A percentile compares a stretch with the other conserved stretches of the same genome.
These are phyloP conservation scores for Shinisaurus crocodilurus DNA, from an alignment of 2,113 vertebrate genomes.

Conservation along the genomic window DNA sequence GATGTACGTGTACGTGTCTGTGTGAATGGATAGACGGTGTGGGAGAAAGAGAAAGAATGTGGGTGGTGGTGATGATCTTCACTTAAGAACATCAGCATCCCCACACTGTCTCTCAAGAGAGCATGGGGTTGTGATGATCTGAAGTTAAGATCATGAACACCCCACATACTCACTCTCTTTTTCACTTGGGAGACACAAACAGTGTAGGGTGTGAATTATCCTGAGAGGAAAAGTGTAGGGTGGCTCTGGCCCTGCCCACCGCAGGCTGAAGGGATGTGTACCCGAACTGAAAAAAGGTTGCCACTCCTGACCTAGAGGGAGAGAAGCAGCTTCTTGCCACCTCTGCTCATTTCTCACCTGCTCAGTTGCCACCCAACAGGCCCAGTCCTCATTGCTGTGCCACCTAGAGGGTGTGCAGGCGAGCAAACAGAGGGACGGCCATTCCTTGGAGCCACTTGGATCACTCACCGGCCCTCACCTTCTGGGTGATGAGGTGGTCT, in stretches of 20 bases:
- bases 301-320: background rate
- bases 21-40: too few species aligned
- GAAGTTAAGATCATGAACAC: too few species aligned
- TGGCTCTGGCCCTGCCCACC: background rate
- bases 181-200: too few species aligned
- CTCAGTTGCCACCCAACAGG: background rate
- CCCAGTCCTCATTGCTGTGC: background rate
- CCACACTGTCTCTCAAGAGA: too few species aligned
- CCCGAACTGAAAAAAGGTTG: background rate
- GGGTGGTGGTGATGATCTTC: too few species aligned
- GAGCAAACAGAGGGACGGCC: background rate
- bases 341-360: background rate
- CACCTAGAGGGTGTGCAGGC: background rate
- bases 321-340: background rate
- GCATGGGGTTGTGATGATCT: too few species aligned
- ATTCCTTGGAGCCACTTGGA: background rate
- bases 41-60: too few species aligned
- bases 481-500: background rate
- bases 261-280: background rate
- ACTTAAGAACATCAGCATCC: too few species aligned
- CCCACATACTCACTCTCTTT: too few species aligned
- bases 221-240: too few species aligned
- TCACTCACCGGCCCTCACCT: background rate
- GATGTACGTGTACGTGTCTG: too few species aligned
- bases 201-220: too few species aligned